Percentiles rank a stretch among this genome's conserved stretches.
These are phyloP conservation scores for Pagrus major DNA, from an alignment of 2,113 vertebrate species.

Conservation along the genomic window DNA sequence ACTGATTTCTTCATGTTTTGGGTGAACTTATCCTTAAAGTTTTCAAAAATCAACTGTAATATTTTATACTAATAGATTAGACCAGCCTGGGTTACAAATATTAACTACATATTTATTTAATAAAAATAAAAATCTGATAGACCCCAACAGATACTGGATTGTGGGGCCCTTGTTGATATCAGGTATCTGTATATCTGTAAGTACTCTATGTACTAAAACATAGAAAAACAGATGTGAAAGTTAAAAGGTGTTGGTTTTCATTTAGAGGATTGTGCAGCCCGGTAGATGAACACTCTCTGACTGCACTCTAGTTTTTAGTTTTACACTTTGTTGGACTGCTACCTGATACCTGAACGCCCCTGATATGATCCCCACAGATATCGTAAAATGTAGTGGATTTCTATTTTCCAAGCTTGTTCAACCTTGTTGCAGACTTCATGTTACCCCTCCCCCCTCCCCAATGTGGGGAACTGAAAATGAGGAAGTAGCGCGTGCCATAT, in stretches of 20 bases:
- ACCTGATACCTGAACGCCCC: too few relatives aligned
- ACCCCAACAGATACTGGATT: too few relatives aligned
- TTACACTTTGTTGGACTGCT: not conserved
- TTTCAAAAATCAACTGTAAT: too few relatives aligned
- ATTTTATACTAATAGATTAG: too few relatives aligned
- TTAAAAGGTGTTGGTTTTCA: too few relatives aligned
- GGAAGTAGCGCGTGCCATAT: slow-evolving; percentile 61
- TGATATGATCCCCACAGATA: too few relatives aligned
- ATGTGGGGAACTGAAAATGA: slow-evolving; percentile 69
- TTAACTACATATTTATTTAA: not conserved
- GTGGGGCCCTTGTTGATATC: too few relatives aligned
- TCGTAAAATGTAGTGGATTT: not conserved
- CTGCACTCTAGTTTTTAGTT: not conserved
- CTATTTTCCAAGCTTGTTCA: not conserved
- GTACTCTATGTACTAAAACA: too few relatives aligned
- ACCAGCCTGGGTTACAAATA: not conserved
- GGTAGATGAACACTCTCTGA: not conserved
- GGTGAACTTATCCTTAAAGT: too few relatives aligned
- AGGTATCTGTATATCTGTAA: too few relatives aligned
- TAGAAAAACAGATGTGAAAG: too few relatives aligned
- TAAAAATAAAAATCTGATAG: not conserved
- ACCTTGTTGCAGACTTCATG: not conserved
- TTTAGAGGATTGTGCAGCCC: not conserved
- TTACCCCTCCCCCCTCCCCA: not conserved
- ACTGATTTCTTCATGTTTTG: too few relatives aligned